phyloP scores from a whole-genome alignment of 2,113 vertebrate species.

The Apistogramma diplotaenia region DNA sequence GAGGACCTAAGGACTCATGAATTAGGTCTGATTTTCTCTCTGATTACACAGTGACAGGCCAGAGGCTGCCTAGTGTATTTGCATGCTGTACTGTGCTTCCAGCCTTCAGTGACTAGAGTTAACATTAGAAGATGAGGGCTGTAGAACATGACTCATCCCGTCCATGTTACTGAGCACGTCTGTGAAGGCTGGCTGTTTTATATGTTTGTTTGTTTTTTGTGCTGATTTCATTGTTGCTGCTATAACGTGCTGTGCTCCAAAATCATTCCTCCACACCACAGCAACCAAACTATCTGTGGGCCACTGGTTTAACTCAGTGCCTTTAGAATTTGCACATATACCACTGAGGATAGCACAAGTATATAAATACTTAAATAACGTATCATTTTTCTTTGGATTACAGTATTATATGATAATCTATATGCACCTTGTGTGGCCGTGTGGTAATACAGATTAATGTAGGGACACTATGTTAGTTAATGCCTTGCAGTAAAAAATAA shows the following conservation, averaged over 20 bases:
- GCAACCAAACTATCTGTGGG: background rate
- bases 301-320: background rate
- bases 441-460: background rate
- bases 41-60: slow-evolving; percentile 49
- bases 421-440: background rate
- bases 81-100: slow-evolving; percentile 16
- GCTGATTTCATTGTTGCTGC: background rate
- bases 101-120: background rate
- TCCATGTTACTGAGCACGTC: background rate
- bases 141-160: slow-evolving; percentile 13
- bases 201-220: background rate
- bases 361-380: background rate
- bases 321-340: background rate
- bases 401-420: background rate
- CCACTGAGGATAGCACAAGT: background rate
- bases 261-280: background rate
- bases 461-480: background rate
- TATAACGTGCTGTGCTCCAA: background rate
- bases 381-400: background rate
- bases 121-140: background rate
- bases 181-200: background rate
- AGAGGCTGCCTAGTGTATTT: slow-evolving; percentile 25
- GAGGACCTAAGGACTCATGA: slow-evolving; percentile 13
- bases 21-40: slow-evolving; percentile 59
- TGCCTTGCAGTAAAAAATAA: background rate